A percentile compares a stretch with the other conserved stretches of the same genome.
Evolutionary conservation across 2,797 vertebrate genomes (phyloP).

Genomic region (Chiroxiphia lanceolata): DNA sequence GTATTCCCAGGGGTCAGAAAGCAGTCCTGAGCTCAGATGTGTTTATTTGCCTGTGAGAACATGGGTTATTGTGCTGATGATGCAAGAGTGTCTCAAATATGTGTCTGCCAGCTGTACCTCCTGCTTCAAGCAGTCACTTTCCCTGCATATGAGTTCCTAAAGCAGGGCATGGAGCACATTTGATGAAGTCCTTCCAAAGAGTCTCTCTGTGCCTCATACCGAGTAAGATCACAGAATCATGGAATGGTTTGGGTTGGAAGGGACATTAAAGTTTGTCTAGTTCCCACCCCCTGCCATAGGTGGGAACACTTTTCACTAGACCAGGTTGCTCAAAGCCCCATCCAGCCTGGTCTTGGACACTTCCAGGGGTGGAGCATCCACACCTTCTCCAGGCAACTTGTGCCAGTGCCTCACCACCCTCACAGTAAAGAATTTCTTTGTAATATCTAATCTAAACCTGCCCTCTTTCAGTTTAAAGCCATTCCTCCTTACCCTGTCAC

Average conservation of each 20-base stretch:
- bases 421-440: not conserved
- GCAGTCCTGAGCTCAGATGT: not conserved
- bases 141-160: not conserved
- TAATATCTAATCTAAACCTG: not conserved
- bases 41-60: not conserved
- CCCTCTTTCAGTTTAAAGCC: not conserved
- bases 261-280: not conserved
- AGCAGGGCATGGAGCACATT: not conserved
- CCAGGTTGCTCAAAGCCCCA: not conserved
- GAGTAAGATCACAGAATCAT: not conserved
- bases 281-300: not conserved
- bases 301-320: not conserved
- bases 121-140: not conserved
- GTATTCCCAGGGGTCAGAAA: not conserved
- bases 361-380: not conserved
- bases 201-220: not conserved
- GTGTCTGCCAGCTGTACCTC: not conserved
- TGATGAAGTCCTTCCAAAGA: not conserved
- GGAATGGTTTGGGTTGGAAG: not conserved
- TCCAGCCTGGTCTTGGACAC: not conserved
- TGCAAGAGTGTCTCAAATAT: not conserved
- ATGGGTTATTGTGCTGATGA: not conserved
- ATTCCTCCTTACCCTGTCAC: not conserved
- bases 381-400: accelerated
- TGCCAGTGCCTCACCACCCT: not conserved